Evolutionary conservation across 23 tunicate genomes (phyloP).

Genomic region (Ciona savignyi): DNA sequence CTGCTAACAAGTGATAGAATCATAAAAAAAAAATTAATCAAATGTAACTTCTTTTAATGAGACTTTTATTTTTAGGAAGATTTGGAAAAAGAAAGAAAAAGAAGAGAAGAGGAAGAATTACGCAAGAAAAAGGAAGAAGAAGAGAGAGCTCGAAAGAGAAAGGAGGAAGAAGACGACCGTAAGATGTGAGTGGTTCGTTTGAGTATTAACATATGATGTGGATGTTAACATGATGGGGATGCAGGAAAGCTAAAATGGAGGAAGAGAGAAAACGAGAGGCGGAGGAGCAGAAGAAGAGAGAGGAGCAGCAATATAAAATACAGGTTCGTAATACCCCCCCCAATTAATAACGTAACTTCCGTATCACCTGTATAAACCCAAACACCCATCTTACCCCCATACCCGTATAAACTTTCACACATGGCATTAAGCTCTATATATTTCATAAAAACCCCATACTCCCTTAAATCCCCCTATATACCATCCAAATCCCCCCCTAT

Average conservation of each 20-base stretch:
- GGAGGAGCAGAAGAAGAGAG: slow-evolving; percentile 61
- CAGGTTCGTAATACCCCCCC: too few relatives aligned
- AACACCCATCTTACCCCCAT: too few relatives aligned
- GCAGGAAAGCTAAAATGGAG: slow-evolving; percentile 93
- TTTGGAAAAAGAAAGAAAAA: slow-evolving; percentile 66
- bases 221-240: not conserved
- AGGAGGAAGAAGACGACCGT: slow-evolving; percentile 73
- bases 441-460: too few relatives aligned
- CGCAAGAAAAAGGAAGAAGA: slow-evolving; percentile 55
- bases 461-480: too few relatives aligned
- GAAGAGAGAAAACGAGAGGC: slow-evolving; percentile 84
- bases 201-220: not conserved
- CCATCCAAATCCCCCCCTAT: too few relatives aligned
- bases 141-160: slow-evolving; percentile 68
- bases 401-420: too few relatives aligned
- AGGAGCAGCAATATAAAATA: slow-evolving; percentile 71
- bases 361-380: too few relatives aligned
- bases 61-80: slow-evolving; percentile 57
- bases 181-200: slow-evolving; percentile 20
- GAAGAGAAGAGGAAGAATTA: slow-evolving; percentile 86
- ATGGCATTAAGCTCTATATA: too few relatives aligned
- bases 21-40: not conserved
- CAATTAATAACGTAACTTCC: too few relatives aligned
- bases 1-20: not conserved
- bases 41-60: not conserved